Conservation (phyloP, 2,113 vertebrate species). For the pig (Sus scrofa) region T2T-Sscrofa CM000813.6:101679501-101680000, state of each 20-base stretch:
- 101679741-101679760: constrained; percentile 78
- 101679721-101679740: not conserved
- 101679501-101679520: constrained; percentile 44
- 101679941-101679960: not conserved
- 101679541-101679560: constrained; percentile 53
- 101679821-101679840: not conserved
- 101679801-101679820: not conserved
- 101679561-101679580: constrained; percentile 42
- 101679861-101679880: constrained; percentile 75
- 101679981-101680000: not conserved
- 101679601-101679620: constrained; percentile 32
- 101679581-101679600: constrained; percentile 74
- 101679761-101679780: constrained; percentile 45
- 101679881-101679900: not conserved
- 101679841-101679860: not conserved
- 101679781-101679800: constrained; percentile 10
- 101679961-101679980: not conserved
- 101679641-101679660: not conserved
- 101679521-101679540: constrained; percentile 82
- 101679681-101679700: constrained; percentile 1
- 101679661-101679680: constrained; percentile 11
- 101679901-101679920: not conserved
- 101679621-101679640: constrained; percentile 79
- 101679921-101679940: not conserved
- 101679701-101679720: not conserved